Evolutionary conservation across 2,113 vertebrate species (phyloP).

Genomic region (Choloepus hoffmanni): DNA sequence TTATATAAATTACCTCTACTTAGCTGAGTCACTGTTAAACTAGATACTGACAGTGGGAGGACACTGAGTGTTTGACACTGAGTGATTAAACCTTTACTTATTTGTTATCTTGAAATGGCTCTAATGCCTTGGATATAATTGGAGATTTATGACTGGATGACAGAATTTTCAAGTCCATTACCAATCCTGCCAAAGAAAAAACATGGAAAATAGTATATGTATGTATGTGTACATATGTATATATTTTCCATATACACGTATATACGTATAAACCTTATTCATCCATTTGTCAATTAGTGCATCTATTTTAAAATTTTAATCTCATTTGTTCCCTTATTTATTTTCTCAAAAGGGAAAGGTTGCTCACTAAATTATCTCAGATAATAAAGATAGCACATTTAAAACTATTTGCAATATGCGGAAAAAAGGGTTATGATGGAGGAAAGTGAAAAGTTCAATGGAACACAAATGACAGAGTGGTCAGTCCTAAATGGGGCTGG

Average conservation of each 20-base stretch:
- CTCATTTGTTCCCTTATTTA: background rate
- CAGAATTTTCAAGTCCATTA: constrained; percentile 60
- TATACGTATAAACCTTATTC: background rate
- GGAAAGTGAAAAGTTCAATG: background rate
- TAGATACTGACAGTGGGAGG: constrained; percentile 40
- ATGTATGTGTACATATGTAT: background rate
- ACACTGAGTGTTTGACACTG: constrained; percentile 33
- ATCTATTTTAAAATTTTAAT: background rate
- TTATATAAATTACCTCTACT: constrained; percentile 43
- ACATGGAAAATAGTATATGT: no score
- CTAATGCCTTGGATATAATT: constrained; percentile 45
- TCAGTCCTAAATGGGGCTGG: background rate
- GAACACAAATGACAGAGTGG: background rate
- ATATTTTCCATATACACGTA: background rate
- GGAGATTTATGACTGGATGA: constrained; percentile 48
- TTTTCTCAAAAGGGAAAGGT: background rate
- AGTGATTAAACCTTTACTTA: constrained; percentile 53
- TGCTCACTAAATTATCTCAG: background rate
- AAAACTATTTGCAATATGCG: background rate
- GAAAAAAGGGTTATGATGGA: background rate
- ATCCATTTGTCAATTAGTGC: background rate
- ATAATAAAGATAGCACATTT: background rate
- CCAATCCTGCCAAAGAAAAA: constrained; percentile 47
- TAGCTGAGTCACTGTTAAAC: constrained; percentile 49
- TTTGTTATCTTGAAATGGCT: constrained; percentile 59